A percentile compares a stretch with the other conserved stretches of the same genome.
Conservation (phyloP, 2,113 vertebrate species). For the Phalacrocorax aristotelis region DNA sequence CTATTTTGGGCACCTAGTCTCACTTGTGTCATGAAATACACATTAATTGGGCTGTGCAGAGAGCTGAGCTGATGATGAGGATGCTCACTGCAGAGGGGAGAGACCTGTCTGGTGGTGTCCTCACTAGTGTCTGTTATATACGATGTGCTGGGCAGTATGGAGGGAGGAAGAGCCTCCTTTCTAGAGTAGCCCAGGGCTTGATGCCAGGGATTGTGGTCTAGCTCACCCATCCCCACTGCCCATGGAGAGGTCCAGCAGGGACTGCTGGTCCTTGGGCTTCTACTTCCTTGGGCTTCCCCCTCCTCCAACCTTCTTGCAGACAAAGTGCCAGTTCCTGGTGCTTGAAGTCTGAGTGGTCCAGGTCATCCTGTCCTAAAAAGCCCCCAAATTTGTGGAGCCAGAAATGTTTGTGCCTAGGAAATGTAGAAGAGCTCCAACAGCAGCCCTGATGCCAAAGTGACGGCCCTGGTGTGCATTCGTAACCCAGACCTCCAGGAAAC, state of each 20-base stretch:
- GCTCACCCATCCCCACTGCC: neutral
- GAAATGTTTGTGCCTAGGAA: neutral
- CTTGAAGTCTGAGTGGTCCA: neutral
- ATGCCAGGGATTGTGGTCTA: neutral
- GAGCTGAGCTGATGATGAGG: neutral
- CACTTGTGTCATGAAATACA: neutral
- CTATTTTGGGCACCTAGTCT: neutral
- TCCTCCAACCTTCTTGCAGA: neutral
- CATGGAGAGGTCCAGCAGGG: accelerated
- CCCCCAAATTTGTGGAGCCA: neutral
- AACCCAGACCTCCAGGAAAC: neutral
- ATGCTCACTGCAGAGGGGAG: neutral
- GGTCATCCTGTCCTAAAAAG: neutral
- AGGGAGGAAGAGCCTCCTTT: neutral
- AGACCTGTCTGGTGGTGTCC: neutral
- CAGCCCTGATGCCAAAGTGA: neutral
- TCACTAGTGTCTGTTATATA: accelerated
- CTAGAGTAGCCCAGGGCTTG: neutral
- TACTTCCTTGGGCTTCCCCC: neutral
- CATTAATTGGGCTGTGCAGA: neutral
- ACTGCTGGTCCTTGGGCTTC: neutral
- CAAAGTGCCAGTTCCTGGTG: neutral
- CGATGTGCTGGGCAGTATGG: accelerated
- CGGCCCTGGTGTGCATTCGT: accelerated
- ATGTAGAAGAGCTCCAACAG: neutral